Evolutionary conservation across 2,113 vertebrate genomes (phyloP), one percentile per base, ranked within the genome.

Genomic region (Neotragus pygmaeus): DNA sequence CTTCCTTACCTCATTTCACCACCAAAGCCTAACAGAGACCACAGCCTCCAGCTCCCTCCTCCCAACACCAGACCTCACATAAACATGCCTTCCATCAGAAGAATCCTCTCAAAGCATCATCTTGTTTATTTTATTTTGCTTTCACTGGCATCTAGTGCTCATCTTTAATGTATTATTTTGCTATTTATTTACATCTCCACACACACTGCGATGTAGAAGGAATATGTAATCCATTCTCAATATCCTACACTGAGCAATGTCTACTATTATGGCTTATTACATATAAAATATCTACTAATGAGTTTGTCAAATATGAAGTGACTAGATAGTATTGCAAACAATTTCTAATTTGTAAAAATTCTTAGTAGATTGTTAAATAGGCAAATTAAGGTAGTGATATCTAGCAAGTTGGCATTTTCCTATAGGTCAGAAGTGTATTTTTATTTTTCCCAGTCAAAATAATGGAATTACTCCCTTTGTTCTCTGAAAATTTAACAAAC

Each of bases 291-390:
- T 55, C 7, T 53, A 91, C 7, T 49, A 91, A 30, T 28, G 25
- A 57, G 28, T 66, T 62, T 49, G 33, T 64, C 53, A 66, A 89
- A 30, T 47, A 88, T n/a, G 43, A 43, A 81, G 45, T 51, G 88
- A 51, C 25, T 66, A 47, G 12, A 70, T 30, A 82, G 16, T 23
- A 36, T 75, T 83, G 70, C 5, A 92, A 87, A 57, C 21, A 73
- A 91, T 96, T 91, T 88, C 14, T 43, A 60, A 51, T 81, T 95
- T 96, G 49, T 27, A 91, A 23, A 93, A 95, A 64, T 83, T 51
- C 30, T 57, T 90, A 27, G 28, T n/a, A 47, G 47, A n/a, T 28
- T 84, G 28, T 82, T 91, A 83, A 90, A 45, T 23, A 77, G 47
- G 14, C 43, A 5, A 47, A 80, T 27, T 17, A 58, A 27, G 3